These are phyloP conservation scores for Rhodinocichla rosea DNA, from an alignment of 2,113 vertebrate genomes.

Conservation along the genomic window DNA sequence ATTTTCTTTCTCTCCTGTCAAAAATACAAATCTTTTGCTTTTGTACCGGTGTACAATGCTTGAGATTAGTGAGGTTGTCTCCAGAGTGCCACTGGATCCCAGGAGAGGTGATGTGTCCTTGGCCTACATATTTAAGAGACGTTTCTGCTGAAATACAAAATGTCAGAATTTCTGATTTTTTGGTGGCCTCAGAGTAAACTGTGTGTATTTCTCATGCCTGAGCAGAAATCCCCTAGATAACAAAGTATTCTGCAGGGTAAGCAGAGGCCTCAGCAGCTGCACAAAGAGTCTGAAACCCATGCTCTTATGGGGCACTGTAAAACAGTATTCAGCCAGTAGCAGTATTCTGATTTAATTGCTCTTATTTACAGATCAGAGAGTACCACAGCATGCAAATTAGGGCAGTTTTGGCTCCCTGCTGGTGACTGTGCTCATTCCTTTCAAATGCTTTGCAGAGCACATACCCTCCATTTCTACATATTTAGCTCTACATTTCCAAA, in stretches of 20 bases:
- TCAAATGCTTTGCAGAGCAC: neutral
- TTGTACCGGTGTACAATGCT: neutral
- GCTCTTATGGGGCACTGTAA: neutral
- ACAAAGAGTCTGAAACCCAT: neutral
- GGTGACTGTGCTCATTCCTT: neutral
- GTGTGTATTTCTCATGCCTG: neutral
- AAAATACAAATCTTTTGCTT: neutral
- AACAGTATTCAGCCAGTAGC: neutral
- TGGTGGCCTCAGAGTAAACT: neutral
- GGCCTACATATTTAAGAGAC: neutral
- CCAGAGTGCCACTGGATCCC: neutral
- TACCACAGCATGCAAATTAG: neutral
- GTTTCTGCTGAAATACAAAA: neutral
- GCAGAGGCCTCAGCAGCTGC: neutral
- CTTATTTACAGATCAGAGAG: constrained; percentile 11
- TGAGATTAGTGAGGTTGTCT: neutral
- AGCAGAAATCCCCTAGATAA: neutral
- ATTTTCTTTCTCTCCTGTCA: neutral
- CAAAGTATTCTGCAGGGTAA: neutral
- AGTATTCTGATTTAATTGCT: neutral
- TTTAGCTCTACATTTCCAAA: neutral
- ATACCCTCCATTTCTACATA: neutral
- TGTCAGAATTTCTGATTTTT: neutral
- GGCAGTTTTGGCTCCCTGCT: neutral
- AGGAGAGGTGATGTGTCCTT: neutral